Percentiles rank a stretch among this genome's conserved stretches.
Conservation (phyloP, 2,797 vertebrate species). For the Tadarida brasiliensis region DNA sequence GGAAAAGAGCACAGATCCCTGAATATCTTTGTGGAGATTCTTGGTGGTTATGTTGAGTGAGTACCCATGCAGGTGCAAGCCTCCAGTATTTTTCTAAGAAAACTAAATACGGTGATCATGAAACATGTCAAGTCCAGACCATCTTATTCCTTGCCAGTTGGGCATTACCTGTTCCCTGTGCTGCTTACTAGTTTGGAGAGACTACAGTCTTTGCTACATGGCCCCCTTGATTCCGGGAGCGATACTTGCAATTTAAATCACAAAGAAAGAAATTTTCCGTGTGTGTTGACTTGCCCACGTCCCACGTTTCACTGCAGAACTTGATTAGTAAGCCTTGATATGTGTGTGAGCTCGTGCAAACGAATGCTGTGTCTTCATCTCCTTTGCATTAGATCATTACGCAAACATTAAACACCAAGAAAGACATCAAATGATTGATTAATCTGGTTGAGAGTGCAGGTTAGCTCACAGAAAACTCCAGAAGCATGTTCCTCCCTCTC, state of each 20-base stretch:
- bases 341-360: conserved; percentile 81
- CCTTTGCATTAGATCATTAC: conserved; percentile 82
- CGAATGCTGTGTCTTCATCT: conserved; percentile 85
- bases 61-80: conserved; percentile 10
- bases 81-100: conserved; percentile 25
- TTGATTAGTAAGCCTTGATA: conserved; percentile 78
- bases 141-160: neutral
- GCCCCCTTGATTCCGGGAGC: conserved; percentile 62
- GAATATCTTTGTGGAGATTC: neutral
- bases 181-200: neutral
- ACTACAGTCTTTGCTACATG: neutral
- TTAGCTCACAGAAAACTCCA: conserved; percentile 72
- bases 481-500: conserved; percentile 41
- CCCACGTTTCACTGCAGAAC: conserved; percentile 59
- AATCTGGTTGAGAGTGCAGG: conserved; percentile 57
- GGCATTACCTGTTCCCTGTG: neutral
- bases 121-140: neutral
- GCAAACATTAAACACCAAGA: conserved; percentile 83
- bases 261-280: conserved; percentile 58
- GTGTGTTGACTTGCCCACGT: conserved; percentile 52
- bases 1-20: neutral
- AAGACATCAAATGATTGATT: conserved; percentile 81
- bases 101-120: conserved; percentile 53
- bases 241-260: conserved; percentile 69
- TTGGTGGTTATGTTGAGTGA: neutral